These are phyloP conservation scores for Engystomops pustulosus DNA, from an alignment of 2,113 vertebrate species.

Conservation along the genomic window DNA sequence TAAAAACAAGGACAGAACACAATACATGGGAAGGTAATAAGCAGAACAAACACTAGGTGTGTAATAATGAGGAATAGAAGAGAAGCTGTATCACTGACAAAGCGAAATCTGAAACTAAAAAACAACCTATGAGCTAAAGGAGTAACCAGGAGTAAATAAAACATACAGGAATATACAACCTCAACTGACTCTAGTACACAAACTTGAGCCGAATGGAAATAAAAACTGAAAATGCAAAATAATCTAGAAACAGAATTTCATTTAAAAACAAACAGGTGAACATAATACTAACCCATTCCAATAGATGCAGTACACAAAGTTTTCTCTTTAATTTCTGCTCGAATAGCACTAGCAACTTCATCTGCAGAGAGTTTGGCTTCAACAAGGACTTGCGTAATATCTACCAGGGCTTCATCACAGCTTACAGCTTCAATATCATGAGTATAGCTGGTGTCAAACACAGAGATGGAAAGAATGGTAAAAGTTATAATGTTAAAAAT, in stretches of 20 bases:
- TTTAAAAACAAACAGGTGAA: neutral
- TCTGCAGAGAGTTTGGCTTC: constrained; percentile 85
- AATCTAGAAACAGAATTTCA: neutral
- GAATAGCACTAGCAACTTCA: constrained; percentile 86
- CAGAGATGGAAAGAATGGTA: constrained; percentile 65
- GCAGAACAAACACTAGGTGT: too few relatives aligned
- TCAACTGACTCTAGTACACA: too few relatives aligned
- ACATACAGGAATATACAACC: too few relatives aligned
- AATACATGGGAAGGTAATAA: too few relatives aligned
- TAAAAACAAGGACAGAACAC: too few relatives aligned
- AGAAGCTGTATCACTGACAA: too few relatives aligned
- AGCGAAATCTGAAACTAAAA: too few relatives aligned
- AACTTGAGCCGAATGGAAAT: too few relatives aligned
- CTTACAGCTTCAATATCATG: constrained; percentile 96
- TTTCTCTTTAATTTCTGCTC: constrained; percentile 87
- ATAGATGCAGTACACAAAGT: constrained; percentile 92
- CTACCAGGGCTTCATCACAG: constrained; percentile 94
- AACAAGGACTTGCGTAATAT: constrained; percentile 85
- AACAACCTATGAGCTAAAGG: too few relatives aligned
- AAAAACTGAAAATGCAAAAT: neutral
- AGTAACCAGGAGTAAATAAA: too few relatives aligned
- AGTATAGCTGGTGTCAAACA: constrained; percentile 85
- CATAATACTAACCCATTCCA: constrained; percentile 87
- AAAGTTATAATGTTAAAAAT: too few relatives aligned
- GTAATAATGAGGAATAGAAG: too few relatives aligned